Evolutionary conservation across 1,140 invertebrate species (phyloP).

Genomic region (Monochamus saltuarius): DNA sequence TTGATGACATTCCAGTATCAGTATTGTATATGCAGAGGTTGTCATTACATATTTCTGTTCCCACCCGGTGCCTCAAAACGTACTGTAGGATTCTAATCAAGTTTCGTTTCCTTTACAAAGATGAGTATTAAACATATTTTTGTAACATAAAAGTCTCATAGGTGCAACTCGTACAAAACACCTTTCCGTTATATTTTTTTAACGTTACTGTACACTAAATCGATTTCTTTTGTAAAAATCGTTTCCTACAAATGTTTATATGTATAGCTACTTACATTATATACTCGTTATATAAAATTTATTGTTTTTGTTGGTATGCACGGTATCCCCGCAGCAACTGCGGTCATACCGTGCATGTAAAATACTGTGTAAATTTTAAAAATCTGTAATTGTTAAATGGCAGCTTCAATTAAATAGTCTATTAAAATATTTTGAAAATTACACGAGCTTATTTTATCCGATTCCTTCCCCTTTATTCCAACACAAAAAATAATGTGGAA

Average conservation of each 20-base stretch:
- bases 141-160: neutral
- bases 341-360: neutral
- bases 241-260: neutral
- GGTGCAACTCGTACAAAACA: neutral
- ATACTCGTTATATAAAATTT: neutral
- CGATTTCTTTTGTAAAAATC: neutral
- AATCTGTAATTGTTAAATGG: constrained; percentile 19
- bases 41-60: constrained; percentile 20
- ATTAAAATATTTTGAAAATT: constrained; percentile 7
- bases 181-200: no score
- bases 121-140: neutral
- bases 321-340: neutral
- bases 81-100: neutral
- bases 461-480: no score
- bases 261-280: constrained; percentile 7
- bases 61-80: constrained; percentile 3
- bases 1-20: constrained; percentile 43
- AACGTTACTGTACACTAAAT: neutral
- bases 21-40: constrained; percentile 40
- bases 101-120: neutral
- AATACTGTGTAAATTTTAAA: constrained; percentile 3
- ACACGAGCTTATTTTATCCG: neutral
- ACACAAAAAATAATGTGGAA: no score
- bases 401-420: constrained; percentile 23
- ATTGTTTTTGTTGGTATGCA: neutral